Base-by-base conservation (phyloP, 92 coral and sea anemone genomes). In the Micromussa lordhowensis region DNA sequence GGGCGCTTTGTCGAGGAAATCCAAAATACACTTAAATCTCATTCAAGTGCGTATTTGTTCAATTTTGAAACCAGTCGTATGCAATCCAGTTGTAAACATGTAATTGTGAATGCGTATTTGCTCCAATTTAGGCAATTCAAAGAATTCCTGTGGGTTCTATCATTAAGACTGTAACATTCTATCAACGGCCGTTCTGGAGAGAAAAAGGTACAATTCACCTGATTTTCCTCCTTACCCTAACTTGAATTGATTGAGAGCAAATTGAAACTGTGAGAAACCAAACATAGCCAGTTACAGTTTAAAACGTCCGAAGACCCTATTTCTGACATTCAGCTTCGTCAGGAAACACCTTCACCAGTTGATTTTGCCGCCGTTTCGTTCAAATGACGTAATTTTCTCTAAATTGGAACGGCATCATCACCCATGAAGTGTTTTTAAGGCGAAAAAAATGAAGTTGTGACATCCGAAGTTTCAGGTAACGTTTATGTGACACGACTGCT, bases 131-230 rank as follows among this genome's bases (percentile, higher is more conserved):
- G 91, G 84, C 86, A 4, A 86, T 90, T n/a, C 98, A 95, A 83
- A 93, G 95, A 86, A 95, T 93, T 72, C 98, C 98, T 8, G 83
- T 93, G 92, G 98, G 98, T 5, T 95, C 95, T 22, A 87, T 93
- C 49, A 95, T 95, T 28, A 95, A 95, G 81, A 93, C 95, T 26
- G 80, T 95, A 26, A 95, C 92, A 19, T 93, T 74, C 84, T 95
- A 95, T 77, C 86, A 93, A 66, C 86, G 92, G 34, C 88, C 98
- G 34, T 95, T 93, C 86, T 95, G 98, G 98, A 84, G 98, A 61
- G 96, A 93, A 49, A 90, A 93, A 86, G 98, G 95, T 90, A 64
- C 38, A 35, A 38, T 71, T 32, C 68, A 68, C 17, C 53, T 59
- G 36, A 10, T 58, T 74, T 68, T 75, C 71, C 66, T 77, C 22